Conservation (phyloP, 1,140 invertebrate genomes). For the Neodiprion lecontei region DNA sequence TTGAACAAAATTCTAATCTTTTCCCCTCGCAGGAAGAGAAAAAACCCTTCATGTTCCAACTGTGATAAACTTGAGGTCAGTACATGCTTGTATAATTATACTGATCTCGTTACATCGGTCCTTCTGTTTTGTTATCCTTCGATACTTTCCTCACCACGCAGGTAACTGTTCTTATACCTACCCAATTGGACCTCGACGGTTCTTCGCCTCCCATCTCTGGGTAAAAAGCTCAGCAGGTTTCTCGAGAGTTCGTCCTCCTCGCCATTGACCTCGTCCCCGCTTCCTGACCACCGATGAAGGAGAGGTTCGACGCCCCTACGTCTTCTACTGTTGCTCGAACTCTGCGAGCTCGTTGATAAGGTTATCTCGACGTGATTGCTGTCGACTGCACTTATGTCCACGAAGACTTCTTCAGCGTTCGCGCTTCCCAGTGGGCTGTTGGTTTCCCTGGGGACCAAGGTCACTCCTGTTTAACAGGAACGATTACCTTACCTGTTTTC, state of each 20-base stretch:
- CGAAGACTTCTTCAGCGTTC: slow-evolving; percentile 5
- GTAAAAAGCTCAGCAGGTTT: neutral
- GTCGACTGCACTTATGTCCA: slow-evolving; percentile 6
- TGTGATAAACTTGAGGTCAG: no score
- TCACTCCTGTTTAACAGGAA: neutral
- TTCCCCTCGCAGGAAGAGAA: no score
- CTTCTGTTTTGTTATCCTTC: no score
- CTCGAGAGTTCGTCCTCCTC: neutral
- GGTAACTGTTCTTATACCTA: neutral
- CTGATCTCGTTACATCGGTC: no score
- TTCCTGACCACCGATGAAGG: neutral
- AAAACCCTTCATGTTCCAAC: no score
- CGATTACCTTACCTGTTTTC: slow-evolving; percentile 8
- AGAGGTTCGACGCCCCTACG: no score
- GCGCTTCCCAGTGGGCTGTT: slow-evolving; percentile 15
- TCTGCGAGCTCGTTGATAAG: neutral
- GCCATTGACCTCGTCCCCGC: neutral
- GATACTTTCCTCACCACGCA: no score
- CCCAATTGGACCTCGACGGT: neutral
- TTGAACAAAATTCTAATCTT: no score
- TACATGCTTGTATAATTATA: no score
- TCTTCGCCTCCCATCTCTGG: neutral
- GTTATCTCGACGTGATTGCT: slow-evolving; percentile 21
- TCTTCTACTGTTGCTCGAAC: neutral
- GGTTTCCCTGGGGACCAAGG: slow-evolving; percentile 16